Evolutionary conservation across 2,888 invertebrate genomes (phyloP), one percentile per base, ranked within the genome.

Genomic region (Hirtodrosophila confusa): DNA sequence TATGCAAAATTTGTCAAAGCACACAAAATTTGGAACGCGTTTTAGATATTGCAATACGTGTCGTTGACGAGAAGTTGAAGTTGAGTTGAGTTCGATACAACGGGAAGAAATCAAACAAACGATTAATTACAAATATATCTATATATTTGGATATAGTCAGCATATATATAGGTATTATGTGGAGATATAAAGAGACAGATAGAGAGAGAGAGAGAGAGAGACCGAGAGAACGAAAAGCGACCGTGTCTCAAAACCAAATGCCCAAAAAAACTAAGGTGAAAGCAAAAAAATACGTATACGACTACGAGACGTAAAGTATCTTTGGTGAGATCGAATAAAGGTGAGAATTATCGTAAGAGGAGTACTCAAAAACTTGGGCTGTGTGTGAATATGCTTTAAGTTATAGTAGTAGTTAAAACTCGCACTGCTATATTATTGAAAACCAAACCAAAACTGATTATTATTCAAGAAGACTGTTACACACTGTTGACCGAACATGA

Each of bases 81-180:
- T 78, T 68, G 78, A 77, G 82, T 74, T 74, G 73, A 74, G 69
- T 71, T 80, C 62, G 80, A 74, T 63, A 78, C 76, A 83, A 86
- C 70, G 82, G 80, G 78, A 86, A 87, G 84, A 86, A 86, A 87
- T 84, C 71, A 86, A 86, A 85, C 61, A 85, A 83, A 84, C 68
- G 67, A 85, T 87, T 85, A 87, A 80, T 77, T 78, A 84, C 73
- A 80, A 78, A 78, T 84, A 75, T 80, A 78, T 78, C 68, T 76
- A 80, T 64, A 50, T 60, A 61, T 72, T 41, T 53, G 65, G 61
- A 78, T 62, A 66, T 68, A 71, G 33, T 68, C 71, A 55, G 71
- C 54, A 58, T 74, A 67, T 66, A 17, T 17, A 17, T 17, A 17
- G 17, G 17, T 17, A 54, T 4, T 67, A 43, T 71, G 33, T 62